phyloP scores from a whole-genome alignment of 2,797 vertebrate species.

The Fringilla coelebs region DNA sequence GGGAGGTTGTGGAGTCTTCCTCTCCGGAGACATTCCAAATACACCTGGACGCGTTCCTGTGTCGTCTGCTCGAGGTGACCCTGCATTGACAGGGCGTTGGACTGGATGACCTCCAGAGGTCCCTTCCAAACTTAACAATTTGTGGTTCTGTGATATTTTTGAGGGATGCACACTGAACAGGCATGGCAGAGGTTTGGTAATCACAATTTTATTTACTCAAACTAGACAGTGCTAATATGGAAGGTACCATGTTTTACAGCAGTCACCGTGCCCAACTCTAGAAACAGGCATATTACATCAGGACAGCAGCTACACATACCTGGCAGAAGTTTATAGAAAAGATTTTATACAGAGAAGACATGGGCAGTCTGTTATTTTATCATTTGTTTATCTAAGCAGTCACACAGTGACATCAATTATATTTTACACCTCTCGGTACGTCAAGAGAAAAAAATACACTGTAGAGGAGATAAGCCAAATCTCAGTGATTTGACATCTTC shows the following conservation, averaged over 20 bases:
- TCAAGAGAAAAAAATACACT: background rate
- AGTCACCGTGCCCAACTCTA: fast-evolving
- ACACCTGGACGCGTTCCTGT: background rate
- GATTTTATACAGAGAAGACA: background rate
- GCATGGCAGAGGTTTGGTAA: background rate
- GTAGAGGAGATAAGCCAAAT: background rate
- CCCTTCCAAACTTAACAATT: background rate
- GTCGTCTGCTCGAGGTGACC: background rate
- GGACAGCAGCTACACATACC: background rate
- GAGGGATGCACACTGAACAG: background rate
- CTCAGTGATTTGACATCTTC: background rate
- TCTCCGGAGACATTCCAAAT: background rate
- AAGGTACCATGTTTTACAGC: background rate
- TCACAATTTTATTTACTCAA: background rate
- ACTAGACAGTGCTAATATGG: background rate
- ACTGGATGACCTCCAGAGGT: background rate
- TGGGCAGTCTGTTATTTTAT: background rate
- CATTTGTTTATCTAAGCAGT: background rate
- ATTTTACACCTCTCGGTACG: background rate
- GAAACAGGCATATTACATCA: background rate
- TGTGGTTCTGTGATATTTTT: background rate
- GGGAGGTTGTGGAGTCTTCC: background rate
- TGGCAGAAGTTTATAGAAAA: background rate
- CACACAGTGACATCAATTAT: background rate
- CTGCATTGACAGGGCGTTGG: background rate